Evolutionary conservation across 2,113 vertebrate genomes (phyloP), one percentile per base, ranked within the genome.

Genomic region (Sprattus sprattus): DNA sequence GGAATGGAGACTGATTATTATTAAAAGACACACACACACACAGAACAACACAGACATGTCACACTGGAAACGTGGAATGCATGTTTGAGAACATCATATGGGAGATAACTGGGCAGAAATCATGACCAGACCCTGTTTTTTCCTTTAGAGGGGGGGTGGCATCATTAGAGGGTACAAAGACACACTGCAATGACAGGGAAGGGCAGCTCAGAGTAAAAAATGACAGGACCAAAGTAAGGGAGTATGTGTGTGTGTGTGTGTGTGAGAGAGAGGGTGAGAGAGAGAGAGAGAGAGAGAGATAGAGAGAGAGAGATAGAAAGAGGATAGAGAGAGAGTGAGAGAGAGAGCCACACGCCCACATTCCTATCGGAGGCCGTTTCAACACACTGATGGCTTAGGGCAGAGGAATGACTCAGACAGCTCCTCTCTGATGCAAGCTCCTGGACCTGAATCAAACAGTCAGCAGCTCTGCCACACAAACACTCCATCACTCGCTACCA

Each of bases 1-100:
- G 20, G n/a, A 85, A 87, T 75, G 83, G 45, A 86, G 83, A 85
- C 28, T 71, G 54, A 83, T 85, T 90, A 88, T 81, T 88, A 89
- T 82, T 81, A 44, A 50, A 44, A 64, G 64, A 81, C 28, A 4
- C 45, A 45, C n/a, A 67, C 7, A 84, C 16, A 49, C n/a, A 83
- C 83, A 6, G 71, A 45, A 88, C 15, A 86, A 22, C 39, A 81
- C 49, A 82, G 45, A 80, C 22, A 81, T 3, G 45, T 28, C 25
- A 84, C 22, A 85, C 49, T 28, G 67, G 45, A 18, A 47, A 49
- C 67, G 82, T 84, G 49, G 44, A 89, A 57, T 81, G 83, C 44
- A 81, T 81, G 46, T 45, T 16, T 78, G 32, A 32, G 71, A 39
- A 78, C 71, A 32, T 39, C 32, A 39, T 39, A 78, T 78, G 71